These are phyloP conservation scores for Melanotaenia nigrans DNA, from an alignment of 2,797 vertebrate genomes.

Conservation along the genomic window DNA sequence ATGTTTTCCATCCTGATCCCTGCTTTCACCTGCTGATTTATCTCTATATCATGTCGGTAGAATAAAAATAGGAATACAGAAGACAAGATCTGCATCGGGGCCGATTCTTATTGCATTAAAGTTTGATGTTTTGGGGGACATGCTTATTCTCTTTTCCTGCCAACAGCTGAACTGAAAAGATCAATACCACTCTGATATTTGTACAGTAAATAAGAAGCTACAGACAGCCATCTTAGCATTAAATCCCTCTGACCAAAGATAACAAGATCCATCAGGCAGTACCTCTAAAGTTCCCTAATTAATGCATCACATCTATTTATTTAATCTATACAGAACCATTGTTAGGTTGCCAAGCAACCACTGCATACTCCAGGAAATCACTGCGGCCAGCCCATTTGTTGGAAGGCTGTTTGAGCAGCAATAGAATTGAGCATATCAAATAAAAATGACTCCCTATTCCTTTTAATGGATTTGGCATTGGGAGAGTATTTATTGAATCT, in stretches of 20 bases:
- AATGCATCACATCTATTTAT: slow-evolving; percentile 24
- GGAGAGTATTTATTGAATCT: background rate
- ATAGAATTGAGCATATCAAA: background rate
- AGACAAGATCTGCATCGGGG: slow-evolving; percentile 3
- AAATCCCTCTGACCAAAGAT: slow-evolving; percentile 1
- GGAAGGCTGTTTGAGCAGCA: slow-evolving; percentile 18
- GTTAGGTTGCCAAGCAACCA: slow-evolving; percentile 20
- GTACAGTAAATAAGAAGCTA: background rate
- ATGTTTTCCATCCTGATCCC: background rate
- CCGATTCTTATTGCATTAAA: background rate
- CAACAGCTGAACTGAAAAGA: background rate
- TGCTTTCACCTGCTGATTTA: background rate
- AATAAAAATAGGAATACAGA: background rate
- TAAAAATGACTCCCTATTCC: slow-evolving; percentile 19
- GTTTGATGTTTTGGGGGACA: background rate
- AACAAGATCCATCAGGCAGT: background rate
- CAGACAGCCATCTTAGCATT: background rate
- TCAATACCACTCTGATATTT: background rate
- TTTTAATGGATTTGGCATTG: slow-evolving; percentile 7
- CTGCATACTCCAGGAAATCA: slow-evolving; percentile 1
- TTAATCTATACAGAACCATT: slow-evolving; percentile 30
- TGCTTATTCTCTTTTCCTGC: background rate
- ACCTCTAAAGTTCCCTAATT: slow-evolving; percentile 21
- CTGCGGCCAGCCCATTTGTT: background rate
- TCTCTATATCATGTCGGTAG: background rate